A percentile compares a stretch with the other conserved stretches of the same genome.
Conservation (phyloP, 2,113 vertebrate genomes). For the Euleptes europaea region DNA sequence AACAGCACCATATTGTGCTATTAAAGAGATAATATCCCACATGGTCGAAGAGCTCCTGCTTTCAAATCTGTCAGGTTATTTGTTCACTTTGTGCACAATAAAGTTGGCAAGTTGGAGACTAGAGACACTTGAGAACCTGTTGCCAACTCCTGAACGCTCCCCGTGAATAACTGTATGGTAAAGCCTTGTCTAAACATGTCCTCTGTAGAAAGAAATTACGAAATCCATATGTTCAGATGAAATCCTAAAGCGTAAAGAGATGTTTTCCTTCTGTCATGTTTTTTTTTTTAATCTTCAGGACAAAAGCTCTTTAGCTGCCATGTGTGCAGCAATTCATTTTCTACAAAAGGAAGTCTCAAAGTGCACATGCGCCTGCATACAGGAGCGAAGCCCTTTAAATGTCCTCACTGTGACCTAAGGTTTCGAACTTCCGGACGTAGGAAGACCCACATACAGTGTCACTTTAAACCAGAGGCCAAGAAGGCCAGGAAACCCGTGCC, state of each 20-base stretch:
- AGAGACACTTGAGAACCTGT: neutral
- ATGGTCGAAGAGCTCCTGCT: neutral
- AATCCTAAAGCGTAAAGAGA: neutral
- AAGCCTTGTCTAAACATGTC: neutral
- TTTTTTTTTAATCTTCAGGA: conserved; percentile 72
- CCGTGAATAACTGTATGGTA: neutral
- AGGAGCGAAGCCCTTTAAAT: conserved; percentile 97
- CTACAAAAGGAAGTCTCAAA: conserved; percentile 98
- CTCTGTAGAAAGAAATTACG: neutral
- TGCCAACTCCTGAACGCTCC: neutral
- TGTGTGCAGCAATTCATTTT: conserved; percentile 97
- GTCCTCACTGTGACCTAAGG: conserved; percentile 93
- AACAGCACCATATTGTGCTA: no score
- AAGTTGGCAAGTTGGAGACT: neutral
- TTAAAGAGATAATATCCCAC: neutral
- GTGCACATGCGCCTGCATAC: conserved; percentile 99
- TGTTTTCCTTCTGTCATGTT: neutral
- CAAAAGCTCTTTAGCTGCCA: conserved; percentile 98
- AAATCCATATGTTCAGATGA: neutral
- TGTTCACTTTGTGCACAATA: neutral
- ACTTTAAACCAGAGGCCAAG: conserved; percentile 84
- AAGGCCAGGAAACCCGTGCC: conserved; percentile 77
- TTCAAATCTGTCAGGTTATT: neutral
- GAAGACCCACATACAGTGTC: conserved; percentile 97
- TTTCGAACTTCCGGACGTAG: conserved; percentile 96